Evolutionary conservation across 2,113 vertebrate genomes (phyloP).

Genomic region (Salvelinus namaycush): DNA sequence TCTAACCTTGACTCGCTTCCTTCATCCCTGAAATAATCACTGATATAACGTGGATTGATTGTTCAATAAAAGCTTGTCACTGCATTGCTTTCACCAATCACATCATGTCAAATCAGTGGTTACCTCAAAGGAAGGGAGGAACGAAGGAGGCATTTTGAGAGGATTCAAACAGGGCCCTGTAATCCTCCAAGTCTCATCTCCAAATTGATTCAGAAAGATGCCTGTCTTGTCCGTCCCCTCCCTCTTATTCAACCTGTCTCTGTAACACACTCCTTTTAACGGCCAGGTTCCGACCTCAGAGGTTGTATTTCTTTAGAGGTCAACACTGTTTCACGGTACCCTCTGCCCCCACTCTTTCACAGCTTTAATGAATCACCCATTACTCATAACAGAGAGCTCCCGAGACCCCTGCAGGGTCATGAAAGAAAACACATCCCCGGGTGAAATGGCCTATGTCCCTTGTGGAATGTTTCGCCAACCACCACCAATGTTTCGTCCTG

Average conservation of each 20-base stretch:
- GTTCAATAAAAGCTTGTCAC: not conserved
- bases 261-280: conserved; percentile 39
- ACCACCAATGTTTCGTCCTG: conserved; percentile 1
- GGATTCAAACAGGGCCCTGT: too few species aligned
- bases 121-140: too few species aligned
- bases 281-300: conserved; percentile 39
- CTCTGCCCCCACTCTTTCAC: conserved; percentile 15
- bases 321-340: conserved; percentile 17
- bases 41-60: not conserved
- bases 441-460: conserved; percentile 1
- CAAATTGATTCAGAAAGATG: not conserved
- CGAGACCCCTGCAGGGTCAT: conserved; percentile 23
- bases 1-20: conserved; percentile 39
- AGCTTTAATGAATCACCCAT: conserved; percentile 43
- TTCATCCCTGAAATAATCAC: not conserved
- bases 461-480: not conserved
- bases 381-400: conserved; percentile 29
- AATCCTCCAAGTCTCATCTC: not conserved
- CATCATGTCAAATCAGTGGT: not conserved
- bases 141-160: too few species aligned
- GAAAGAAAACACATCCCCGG: conserved; percentile 11
- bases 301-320: conserved; percentile 44
- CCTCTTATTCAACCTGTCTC: conserved; percentile 7
- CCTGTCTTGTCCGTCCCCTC: not conserved
- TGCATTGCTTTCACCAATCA: not conserved